phyloP scores from a whole-genome alignment of 2,888 invertebrate species.

The Heliconius cydno region DNA sequence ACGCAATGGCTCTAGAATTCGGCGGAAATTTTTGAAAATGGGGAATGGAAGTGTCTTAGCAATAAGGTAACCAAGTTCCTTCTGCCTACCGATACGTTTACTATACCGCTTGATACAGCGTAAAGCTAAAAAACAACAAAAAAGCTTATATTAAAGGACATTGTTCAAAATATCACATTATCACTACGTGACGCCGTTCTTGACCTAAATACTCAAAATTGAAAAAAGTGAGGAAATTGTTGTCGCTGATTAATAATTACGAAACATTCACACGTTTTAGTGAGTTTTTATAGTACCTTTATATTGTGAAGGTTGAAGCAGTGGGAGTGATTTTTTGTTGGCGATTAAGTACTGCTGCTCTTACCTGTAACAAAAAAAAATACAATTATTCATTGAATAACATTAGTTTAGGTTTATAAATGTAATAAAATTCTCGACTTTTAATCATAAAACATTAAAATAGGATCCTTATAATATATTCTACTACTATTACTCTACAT shows the following conservation, averaged over 20 bases:
- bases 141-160: neutral
- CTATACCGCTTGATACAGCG: too few species aligned
- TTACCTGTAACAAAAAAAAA: slow-evolving; percentile 67
- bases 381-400: slow-evolving; percentile 20
- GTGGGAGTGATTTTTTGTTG: slow-evolving; percentile 26
- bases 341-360: slow-evolving; percentile 59
- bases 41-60: too few species aligned
- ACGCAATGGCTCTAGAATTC: too few species aligned
- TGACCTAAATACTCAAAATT: slow-evolving; percentile 30
- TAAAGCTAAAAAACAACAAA: neutral
- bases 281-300: neutral
- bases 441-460: neutral
- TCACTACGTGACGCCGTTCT: slow-evolving; percentile 7
- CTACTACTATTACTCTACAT: slow-evolving; percentile 4
- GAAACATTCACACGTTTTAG: slow-evolving; percentile 40
- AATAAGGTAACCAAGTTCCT: too few species aligned
- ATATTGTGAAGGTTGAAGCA: neutral
- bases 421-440: neutral
- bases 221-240: slow-evolving; percentile 32
- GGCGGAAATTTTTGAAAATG: too few species aligned
- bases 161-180: neutral
- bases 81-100: too few species aligned
- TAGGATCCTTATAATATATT: neutral
- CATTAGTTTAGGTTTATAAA: too few species aligned
- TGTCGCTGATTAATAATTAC: slow-evolving; percentile 30